Base-by-base conservation (phyloP, 2,888 invertebrate species). In the Hipparchia semele region DNA sequence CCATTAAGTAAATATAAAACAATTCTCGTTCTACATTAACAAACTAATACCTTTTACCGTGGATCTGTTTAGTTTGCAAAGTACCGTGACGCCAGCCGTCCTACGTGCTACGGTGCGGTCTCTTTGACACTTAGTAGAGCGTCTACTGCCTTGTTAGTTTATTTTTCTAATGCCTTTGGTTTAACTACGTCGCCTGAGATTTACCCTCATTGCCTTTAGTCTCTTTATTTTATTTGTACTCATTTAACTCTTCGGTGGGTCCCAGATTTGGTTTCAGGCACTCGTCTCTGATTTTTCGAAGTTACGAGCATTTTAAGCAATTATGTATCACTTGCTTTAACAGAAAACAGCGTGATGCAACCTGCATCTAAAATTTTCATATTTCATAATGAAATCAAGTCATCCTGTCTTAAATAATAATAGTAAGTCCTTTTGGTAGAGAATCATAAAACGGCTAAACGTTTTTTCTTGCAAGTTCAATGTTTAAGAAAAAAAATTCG, bases 1-100 rank as follows among this genome's bases (percentile, higher is more conserved):
- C 60, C 68, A 68, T 68, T 68, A 51, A 51, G 49, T 51, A 33
- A 62, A 73, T 51, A 70, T 60, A 67, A 66, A 49, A 67, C 61
- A 70, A 33, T 70, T 67, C 64, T 62, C 70, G 62, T 70, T 66
- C 69, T 62, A 49, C 54, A 39, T 68, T 71, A 45, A 71, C 68
- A 73, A 75, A 79, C 79, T 71, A 68, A 69, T 68, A 68, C 71
- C 68, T 75, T 73, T 73, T 51, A 58, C 68, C 68, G 73, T 68
- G 73, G 66, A 62, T 85, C 80, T 87, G 87, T 92, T 92, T 91
- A 86, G 85, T 83, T 87, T 88, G 86, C 84, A 89, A 87, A 92
- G 92, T 90, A 88, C 86, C 87, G 85, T 83, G 88, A 75, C 73
- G 73, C 73, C 74, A 54, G 59, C 60, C 66, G 72, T 68, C 69